Evolutionary conservation across 2,888 invertebrate species (phyloP).

Genomic region (Acrocera orbiculus): DNA sequence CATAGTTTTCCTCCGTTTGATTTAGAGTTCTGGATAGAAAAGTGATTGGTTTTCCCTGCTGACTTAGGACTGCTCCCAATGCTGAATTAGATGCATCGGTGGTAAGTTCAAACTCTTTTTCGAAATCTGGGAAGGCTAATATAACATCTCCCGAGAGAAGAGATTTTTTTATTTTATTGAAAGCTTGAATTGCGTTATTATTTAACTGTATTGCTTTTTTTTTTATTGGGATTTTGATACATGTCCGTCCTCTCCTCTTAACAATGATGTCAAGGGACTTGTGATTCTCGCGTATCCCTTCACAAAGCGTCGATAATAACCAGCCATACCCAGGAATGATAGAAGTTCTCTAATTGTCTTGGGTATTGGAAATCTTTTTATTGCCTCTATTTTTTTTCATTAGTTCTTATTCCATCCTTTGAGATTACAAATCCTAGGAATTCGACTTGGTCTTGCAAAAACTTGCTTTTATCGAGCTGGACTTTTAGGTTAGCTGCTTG

Average conservation of each 20-base stretch:
- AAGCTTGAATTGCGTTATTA: slow-evolving; percentile 3
- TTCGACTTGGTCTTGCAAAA: too few relatives aligned
- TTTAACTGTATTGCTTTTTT: slow-evolving; percentile 3
- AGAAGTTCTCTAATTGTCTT: neutral
- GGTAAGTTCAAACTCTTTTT: slow-evolving; percentile 3
- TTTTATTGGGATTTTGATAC: slow-evolving; percentile 1
- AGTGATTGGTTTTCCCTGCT: slow-evolving; percentile 1
- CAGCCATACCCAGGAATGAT: neutral
- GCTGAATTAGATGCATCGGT: slow-evolving; percentile 5
- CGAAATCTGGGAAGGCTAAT: slow-evolving; percentile 3
- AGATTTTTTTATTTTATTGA: slow-evolving; percentile 5
- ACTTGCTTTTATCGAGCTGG: too few relatives aligned
- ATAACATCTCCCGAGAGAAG: slow-evolving; percentile 7
- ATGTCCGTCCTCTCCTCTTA: neutral
- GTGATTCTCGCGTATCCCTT: slow-evolving; percentile 8
- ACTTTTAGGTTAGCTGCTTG: too few relatives aligned
- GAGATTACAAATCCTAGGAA: too few relatives aligned
- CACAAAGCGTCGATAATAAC: slow-evolving; percentile 7
- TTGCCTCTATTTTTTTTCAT: neutral
- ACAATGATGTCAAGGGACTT: slow-evolving; percentile 6
- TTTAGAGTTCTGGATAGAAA: slow-evolving; percentile 1
- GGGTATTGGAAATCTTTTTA: neutral
- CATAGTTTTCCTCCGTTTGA: slow-evolving; percentile 3
- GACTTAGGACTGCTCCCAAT: slow-evolving; percentile 1
- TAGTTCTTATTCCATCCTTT: too few relatives aligned